These are phyloP conservation scores for Spinus olivaceus DNA, from an alignment of 2,797 vertebrate species.

Conservation along the genomic window DNA sequence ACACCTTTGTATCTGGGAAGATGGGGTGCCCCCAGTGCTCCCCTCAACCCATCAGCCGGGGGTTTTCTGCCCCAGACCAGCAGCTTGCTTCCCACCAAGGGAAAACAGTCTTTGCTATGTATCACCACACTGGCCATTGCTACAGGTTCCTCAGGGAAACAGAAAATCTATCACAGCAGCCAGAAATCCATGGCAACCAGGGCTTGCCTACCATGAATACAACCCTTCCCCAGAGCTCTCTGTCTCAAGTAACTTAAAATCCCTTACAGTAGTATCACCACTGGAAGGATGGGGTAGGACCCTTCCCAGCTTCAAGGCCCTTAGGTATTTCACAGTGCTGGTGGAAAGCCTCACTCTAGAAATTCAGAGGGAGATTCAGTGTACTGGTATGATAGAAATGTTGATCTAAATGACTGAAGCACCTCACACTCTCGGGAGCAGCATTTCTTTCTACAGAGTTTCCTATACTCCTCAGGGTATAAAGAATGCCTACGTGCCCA, in stretches of 20 bases:
- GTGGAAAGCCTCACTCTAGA: neutral
- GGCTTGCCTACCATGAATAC: neutral
- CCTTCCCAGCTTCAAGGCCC: neutral
- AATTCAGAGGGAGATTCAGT: neutral
- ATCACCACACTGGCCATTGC: neutral
- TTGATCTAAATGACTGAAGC: neutral
- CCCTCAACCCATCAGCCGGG: neutral
- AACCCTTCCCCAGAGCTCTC: neutral
- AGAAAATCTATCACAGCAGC: neutral
- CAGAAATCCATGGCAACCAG: neutral
- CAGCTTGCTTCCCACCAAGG: neutral
- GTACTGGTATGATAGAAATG: neutral
- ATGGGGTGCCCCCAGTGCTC: neutral
- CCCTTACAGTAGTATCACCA: neutral
- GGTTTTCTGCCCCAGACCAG: neutral
- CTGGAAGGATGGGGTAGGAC: neutral
- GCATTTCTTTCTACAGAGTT: neutral
- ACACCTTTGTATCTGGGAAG: neutral
- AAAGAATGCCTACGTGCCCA: neutral
- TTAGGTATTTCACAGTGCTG: neutral
- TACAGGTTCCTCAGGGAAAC: neutral
- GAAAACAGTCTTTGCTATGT: neutral
- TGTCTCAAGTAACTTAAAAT: neutral
- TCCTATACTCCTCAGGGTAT: neutral
- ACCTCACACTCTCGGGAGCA: accelerated